phyloP scores from a whole-genome alignment of 2,797 vertebrate species.

The Urophycis tenuis region DNA sequence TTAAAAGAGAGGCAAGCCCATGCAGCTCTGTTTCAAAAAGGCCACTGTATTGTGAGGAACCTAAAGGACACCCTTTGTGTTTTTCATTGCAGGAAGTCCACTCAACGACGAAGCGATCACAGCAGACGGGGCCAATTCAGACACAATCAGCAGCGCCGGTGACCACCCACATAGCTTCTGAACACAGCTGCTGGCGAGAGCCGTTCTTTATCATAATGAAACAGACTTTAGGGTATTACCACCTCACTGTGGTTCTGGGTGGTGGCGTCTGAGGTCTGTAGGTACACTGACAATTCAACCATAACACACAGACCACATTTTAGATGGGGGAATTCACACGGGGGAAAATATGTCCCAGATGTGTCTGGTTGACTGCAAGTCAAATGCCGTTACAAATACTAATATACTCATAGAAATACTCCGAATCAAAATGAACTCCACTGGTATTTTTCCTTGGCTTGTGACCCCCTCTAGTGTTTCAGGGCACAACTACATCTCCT shows the following conservation, averaged over 20 bases:
- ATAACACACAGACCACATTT: neutral
- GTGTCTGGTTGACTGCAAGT: neutral
- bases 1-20: no score
- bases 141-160: slow-evolving; percentile 61
- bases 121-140: slow-evolving; percentile 49
- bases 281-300: neutral
- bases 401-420: no score
- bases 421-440: neutral
- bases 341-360: neutral
- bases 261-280: neutral
- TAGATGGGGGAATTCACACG: neutral
- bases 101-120: slow-evolving; percentile 50
- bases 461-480: neutral
- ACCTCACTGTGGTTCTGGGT: neutral
- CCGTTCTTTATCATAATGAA: neutral
- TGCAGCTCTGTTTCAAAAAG: neutral
- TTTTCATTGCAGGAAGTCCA: slow-evolving; percentile 49
- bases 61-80: neutral
- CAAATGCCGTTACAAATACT: neutral
- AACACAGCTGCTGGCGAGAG: slow-evolving; percentile 6
- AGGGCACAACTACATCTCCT: neutral
- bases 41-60: neutral
- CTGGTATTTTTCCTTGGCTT: neutral
- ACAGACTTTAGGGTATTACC: neutral
- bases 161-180: slow-evolving; percentile 27